phyloP scores from a whole-genome alignment of 2,797 vertebrate genomes.

The Tauraco hartlaubi region DNA sequence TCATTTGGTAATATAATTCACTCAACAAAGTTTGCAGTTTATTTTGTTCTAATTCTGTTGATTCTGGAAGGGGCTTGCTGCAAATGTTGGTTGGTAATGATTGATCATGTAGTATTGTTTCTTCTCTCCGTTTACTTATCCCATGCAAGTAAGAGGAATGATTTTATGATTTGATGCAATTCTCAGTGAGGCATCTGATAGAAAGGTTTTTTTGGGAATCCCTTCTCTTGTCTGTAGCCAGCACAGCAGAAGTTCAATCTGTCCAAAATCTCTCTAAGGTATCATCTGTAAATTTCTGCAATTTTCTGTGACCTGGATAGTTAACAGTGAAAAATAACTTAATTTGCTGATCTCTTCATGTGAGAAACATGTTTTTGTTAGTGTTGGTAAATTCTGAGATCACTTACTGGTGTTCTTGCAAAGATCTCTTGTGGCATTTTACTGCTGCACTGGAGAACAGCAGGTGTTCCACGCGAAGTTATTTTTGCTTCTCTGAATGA shows the following conservation, averaged over 20 bases:
- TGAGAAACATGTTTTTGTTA: background rate
- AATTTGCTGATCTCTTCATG: background rate
- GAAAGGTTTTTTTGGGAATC: background rate
- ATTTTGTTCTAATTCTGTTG: background rate
- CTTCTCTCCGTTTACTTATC: background rate
- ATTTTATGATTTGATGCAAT: background rate
- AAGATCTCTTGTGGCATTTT: background rate
- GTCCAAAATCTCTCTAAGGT: background rate
- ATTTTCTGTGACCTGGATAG: background rate
- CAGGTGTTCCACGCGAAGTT: background rate
- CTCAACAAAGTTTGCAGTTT: conserved; percentile 10
- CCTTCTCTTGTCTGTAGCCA: background rate
- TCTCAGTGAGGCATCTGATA: background rate
- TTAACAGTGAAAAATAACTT: background rate
- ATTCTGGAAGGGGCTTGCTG: background rate
- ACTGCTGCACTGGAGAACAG: background rate
- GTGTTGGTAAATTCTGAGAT: background rate
- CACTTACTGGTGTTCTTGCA: background rate
- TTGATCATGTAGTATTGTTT: background rate
- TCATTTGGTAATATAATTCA: conserved; percentile 55
- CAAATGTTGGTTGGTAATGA: background rate
- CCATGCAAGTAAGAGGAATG: background rate
- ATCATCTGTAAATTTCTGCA: background rate
- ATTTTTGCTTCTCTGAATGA: background rate
- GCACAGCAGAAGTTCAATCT: accelerated